Percentiles rank a stretch among this genome's conserved stretches.
Conservation (phyloP, 2,113 vertebrate genomes). For the Lipophrys pholis region DNA sequence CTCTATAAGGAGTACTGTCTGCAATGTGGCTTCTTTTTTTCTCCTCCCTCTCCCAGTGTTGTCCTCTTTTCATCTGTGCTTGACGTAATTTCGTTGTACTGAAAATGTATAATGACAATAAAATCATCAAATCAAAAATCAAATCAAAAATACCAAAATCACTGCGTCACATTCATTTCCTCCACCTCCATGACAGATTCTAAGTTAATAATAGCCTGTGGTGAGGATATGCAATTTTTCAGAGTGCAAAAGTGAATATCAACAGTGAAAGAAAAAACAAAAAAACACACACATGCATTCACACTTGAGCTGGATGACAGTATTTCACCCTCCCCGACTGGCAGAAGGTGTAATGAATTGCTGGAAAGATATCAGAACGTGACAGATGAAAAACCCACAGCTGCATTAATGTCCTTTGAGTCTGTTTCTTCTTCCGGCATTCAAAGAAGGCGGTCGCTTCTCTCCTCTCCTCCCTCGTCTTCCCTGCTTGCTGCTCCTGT, state of each 20-base stretch:
- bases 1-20: no score
- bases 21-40: no score
- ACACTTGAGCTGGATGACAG: constrained; percentile 25
- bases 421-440: not conserved
- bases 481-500: no score
- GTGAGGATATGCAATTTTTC: constrained; percentile 36
- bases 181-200: constrained; percentile 9
- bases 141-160: not conserved
- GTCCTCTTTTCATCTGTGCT: no score
- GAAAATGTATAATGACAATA: no score
- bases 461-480: no score
- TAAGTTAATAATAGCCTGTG: constrained; percentile 1
- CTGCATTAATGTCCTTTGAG: constrained; percentile 30
- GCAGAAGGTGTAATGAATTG: constrained; percentile 49
- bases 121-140: no score
- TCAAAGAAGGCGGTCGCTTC: no score
- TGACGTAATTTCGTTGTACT: no score
- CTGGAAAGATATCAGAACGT: constrained; percentile 33
- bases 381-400: constrained; percentile 40
- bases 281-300: not conserved
- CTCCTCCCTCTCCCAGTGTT: no score
- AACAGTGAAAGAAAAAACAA: constrained; percentile 16
- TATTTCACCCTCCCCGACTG: constrained; percentile 40
- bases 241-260: constrained; percentile 34
- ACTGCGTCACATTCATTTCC: constrained; percentile 18